Base-by-base conservation (phyloP, 2,797 vertebrate species). In the Neosilurus mollespiculum region DNA sequence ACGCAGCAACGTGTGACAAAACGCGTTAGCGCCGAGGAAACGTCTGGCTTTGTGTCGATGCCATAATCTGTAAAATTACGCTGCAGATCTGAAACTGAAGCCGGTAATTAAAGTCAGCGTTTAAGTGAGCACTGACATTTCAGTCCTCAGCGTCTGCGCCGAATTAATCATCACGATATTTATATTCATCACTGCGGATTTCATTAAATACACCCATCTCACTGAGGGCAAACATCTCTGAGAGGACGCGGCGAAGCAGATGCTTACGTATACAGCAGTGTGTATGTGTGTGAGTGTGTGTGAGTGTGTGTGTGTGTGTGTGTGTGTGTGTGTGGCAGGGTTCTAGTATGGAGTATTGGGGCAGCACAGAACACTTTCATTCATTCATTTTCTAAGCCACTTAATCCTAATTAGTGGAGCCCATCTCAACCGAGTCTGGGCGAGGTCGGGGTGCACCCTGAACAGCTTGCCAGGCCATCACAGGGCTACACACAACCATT, bases 41-140 rank as follows among this genome's bases (percentile, higher is more conserved):
- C n/a, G 70, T 53, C 70, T 54, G 66, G 34, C 66, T 69, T 69
- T 69, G 66, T 69, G 66, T 2, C 49, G 30, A 54, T 12, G 49
- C 18, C 49, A 16, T 49, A 15, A 51, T 14, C 69, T 49, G 69
- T 37, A 24, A 71, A 51, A 71, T 71, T 51, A 51, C 69, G 11
- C 10, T 11, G 15, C 70, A 72, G 22, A 72, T 91, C 82, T 81
- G 91, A 87, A 91, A 92, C 92, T 89, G 87, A 91, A n/a, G 87
- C 90, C 89, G 87, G 84, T 72, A 53, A 72, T 72, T 72, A 72
- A 72, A 26, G 70, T 16, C 12, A 83, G n/a, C 83, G 87, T 83
- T 88, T 82, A 75, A 88, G 79, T 87, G 88, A 72, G 87, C 22
- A 66, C 83, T 88, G 90, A 86, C 87, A 85, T 92, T 91, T 87